Evolutionary conservation across 2,113 vertebrate genomes (phyloP).

Genomic region (Epinephelus moara): DNA sequence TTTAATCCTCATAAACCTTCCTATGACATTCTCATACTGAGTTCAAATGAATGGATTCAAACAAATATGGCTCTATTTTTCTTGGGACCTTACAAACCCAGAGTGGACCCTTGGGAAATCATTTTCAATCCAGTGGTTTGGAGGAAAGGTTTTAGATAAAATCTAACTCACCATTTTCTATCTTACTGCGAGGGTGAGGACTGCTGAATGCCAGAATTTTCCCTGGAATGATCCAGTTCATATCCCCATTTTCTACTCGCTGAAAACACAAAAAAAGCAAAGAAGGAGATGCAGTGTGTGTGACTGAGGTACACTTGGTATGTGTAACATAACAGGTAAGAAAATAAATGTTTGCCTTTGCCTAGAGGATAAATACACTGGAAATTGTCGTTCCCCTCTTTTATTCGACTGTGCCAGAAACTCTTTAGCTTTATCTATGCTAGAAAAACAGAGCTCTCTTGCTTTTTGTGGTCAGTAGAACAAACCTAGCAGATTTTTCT

Average conservation of each 20-base stretch:
- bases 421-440: no score
- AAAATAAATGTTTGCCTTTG: neutral
- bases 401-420: neutral
- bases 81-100: neutral
- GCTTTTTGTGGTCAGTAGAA: neutral
- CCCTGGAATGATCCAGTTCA: slow-evolving; percentile 93
- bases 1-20: no score
- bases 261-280: slow-evolving; percentile 56
- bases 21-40: neutral
- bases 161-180: slow-evolving; percentile 89
- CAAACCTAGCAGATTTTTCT: neutral
- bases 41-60: neutral
- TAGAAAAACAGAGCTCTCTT: no score
- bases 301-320: neutral
- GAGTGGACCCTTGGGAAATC: neutral
- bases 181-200: slow-evolving; percentile 92
- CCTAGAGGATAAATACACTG: neutral
- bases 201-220: slow-evolving; percentile 93
- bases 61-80: neutral
- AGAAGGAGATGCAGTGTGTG: neutral
- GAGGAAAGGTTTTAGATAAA: neutral
- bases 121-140: neutral
- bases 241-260: slow-evolving; percentile 94
- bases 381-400: neutral
- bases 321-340: neutral